phyloP scores from a whole-genome alignment of 2,113 vertebrate species.

The Platysternon megacephalum region DNA sequence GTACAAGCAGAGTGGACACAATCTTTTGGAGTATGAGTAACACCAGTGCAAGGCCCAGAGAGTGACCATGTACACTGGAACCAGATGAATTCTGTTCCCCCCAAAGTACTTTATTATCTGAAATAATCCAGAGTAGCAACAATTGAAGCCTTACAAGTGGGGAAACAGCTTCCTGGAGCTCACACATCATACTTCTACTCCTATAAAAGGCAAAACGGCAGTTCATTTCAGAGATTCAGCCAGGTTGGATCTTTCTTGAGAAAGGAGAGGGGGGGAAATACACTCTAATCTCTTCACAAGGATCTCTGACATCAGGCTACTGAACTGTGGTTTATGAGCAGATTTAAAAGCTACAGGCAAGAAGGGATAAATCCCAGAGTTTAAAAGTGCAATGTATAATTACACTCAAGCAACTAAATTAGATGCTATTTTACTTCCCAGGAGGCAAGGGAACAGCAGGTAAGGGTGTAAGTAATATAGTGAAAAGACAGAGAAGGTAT shows the following conservation, averaged over 20 bases:
- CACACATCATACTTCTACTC: not conserved
- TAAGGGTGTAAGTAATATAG: not conserved
- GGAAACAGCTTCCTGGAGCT: not conserved
- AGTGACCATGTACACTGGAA: not conserved
- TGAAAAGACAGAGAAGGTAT: not conserved
- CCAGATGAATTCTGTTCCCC: not conserved
- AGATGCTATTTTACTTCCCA: not conserved
- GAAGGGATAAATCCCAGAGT: constrained; percentile 44
- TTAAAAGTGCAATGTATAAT: not conserved
- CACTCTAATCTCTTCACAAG: constrained; percentile 26
- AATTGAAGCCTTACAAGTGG: not conserved
- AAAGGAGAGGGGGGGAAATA: not conserved
- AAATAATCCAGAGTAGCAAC: not conserved
- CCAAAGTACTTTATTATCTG: not conserved
- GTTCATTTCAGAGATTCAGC: not conserved
- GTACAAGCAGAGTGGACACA: not conserved
- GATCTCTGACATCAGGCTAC: constrained; percentile 41
- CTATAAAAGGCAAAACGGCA: constrained; percentile 28
- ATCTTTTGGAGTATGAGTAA: not conserved
- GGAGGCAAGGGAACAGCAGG: constrained; percentile 30
- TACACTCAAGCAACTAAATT: not conserved
- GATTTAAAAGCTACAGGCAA: constrained; percentile 15
- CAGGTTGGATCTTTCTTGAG: constrained; percentile 39
- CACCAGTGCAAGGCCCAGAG: not conserved
- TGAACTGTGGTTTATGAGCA: constrained; percentile 37